Conservation (phyloP, 2,888 invertebrate genomes). For the Antheraea assamensis region DNA sequence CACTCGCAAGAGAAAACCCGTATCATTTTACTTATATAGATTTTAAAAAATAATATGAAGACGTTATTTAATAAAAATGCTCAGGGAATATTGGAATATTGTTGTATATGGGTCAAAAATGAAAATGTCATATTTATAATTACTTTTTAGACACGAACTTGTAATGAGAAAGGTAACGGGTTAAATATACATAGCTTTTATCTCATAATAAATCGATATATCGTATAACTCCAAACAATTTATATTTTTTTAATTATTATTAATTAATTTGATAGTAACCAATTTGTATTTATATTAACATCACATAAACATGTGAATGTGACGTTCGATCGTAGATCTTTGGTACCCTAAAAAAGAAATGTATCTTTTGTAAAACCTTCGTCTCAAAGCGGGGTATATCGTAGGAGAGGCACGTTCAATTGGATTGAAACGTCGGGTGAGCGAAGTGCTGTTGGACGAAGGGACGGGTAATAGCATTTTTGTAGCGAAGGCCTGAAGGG, state of each 20-base stretch:
- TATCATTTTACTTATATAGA: too few species aligned
- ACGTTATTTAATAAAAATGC: too few species aligned
- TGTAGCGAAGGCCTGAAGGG: conserved; percentile 56
- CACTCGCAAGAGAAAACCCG: too few species aligned
- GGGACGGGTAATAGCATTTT: conserved; percentile 71
- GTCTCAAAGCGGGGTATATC: conserved; percentile 52
- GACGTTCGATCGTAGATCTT: conserved; percentile 16
- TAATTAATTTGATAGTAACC: not conserved
- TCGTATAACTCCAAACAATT: not conserved
- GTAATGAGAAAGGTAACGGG: too few species aligned
- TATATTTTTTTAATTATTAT: not conserved
- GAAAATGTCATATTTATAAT: too few species aligned
- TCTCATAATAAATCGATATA: not conserved
- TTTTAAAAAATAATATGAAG: too few species aligned
- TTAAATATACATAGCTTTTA: not conserved
- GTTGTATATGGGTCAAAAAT: too few species aligned
- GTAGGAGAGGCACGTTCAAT: conserved; percentile 60
- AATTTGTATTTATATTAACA: not conserved
- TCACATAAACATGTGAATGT: not conserved
- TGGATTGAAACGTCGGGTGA: conserved; percentile 67
- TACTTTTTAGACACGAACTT: too few species aligned
- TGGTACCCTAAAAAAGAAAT: conserved; percentile 49
- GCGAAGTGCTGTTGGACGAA: conserved; percentile 55
- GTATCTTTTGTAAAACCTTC: conserved; percentile 53
- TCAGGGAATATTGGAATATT: too few species aligned